These are phyloP conservation scores for Drosophila paramelanica DNA, from an alignment of 2,888 invertebrate genomes.

Conservation along the genomic window DNA sequence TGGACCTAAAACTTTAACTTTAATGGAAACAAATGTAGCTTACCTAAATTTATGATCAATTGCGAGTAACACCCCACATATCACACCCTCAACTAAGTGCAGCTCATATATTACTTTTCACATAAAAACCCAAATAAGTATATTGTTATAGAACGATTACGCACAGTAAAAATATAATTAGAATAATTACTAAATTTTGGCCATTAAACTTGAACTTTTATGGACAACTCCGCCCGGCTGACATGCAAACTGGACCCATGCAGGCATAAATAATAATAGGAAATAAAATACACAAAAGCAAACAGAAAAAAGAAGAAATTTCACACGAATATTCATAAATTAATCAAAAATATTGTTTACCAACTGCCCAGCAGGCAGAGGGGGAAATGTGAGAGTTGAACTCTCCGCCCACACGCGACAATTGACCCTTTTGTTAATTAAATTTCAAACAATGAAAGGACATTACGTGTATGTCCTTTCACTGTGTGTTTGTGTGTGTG, in stretches of 20 bases:
- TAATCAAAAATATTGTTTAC: constrained; percentile 79
- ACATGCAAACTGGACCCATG: constrained; percentile 63
- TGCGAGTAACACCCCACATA: background rate
- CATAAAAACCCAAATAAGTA: constrained; percentile 28
- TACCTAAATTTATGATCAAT: background rate
- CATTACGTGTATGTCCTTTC: constrained; percentile 48
- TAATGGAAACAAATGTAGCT: background rate
- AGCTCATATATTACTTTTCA: constrained; percentile 44
- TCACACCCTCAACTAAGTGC: constrained; percentile 23
- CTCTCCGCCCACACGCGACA: constrained; percentile 67
- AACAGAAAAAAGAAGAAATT: constrained; percentile 36
- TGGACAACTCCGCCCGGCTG: constrained; percentile 21
- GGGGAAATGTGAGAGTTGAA: constrained; percentile 6
- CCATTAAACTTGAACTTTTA: constrained; percentile 68
- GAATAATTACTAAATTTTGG: constrained; percentile 61
- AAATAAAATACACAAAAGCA: constrained; percentile 16
- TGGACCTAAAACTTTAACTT: background rate
- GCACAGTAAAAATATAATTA: constrained; percentile 63
- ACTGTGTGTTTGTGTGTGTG: constrained; percentile 31
- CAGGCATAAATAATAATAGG: constrained; percentile 58
- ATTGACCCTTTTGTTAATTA: constrained; percentile 82
- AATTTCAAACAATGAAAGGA: constrained; percentile 70
- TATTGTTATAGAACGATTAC: constrained; percentile 56
- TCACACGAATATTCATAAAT: constrained; percentile 81
- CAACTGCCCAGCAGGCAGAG: constrained; percentile 35